Percentiles rank a stretch among this genome's conserved stretches.
Conservation (phyloP, 2,113 vertebrate genomes). For the Chiloscyllium plagiosum region DNA sequence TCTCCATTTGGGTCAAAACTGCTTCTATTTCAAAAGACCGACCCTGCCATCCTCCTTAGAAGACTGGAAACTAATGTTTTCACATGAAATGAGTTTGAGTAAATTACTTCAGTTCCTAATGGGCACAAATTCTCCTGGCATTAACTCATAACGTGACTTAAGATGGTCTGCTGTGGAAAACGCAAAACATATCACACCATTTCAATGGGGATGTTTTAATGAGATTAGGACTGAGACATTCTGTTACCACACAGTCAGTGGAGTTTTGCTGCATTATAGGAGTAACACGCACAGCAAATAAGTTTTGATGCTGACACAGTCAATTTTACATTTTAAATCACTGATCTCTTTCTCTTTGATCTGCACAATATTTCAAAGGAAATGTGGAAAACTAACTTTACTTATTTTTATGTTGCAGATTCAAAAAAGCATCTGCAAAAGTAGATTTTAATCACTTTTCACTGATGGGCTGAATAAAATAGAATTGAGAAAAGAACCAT, state of each 20-base stretch:
- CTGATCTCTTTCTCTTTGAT: not conserved
- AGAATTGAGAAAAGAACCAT: too few species aligned
- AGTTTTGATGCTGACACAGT: not conserved
- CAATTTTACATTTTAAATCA: not conserved
- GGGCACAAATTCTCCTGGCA: not conserved
- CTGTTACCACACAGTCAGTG: not conserved
- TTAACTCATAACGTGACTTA: not conserved
- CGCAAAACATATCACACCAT: not conserved
- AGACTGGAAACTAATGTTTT: not conserved
- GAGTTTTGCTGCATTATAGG: not conserved
- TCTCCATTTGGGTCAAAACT: not conserved
- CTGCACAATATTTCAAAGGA: too few species aligned
- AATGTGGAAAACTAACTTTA: too few species aligned
- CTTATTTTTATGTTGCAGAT: too few species aligned
- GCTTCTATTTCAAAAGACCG: not conserved
- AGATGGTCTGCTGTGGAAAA: not conserved
- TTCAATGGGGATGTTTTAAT: not conserved
- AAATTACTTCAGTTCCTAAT: not conserved
- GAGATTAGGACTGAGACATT: not conserved
- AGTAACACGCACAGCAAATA: not conserved
- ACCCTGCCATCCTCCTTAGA: not conserved
- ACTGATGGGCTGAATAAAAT: too few species aligned
- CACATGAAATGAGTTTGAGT: not conserved
- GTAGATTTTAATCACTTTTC: too few species aligned
- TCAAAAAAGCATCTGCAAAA: too few species aligned